A percentile compares a stretch with the other conserved stretches of the same genome.
phyloP scores from a whole-genome alignment of 2,113 vertebrate species.

The Taurulus bubalis region DNA sequence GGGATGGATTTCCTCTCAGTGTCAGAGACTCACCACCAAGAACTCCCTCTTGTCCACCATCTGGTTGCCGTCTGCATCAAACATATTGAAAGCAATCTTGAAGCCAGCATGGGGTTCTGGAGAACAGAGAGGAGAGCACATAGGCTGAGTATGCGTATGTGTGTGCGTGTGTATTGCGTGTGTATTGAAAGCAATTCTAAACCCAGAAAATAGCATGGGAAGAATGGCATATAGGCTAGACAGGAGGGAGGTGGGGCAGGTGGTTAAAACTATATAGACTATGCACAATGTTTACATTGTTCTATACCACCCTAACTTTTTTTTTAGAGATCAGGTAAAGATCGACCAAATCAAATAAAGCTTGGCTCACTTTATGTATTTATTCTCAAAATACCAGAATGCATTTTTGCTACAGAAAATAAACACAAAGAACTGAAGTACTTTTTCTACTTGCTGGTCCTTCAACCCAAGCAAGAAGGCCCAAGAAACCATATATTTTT shows the following conservation, averaged over 20 bases:
- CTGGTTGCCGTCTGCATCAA: constrained; percentile 98
- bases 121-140: constrained; percentile 67
- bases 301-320: not conserved
- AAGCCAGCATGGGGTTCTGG: constrained; percentile 98
- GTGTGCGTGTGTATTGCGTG: constrained; percentile 44
- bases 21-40: constrained; percentile 91
- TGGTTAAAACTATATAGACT: not conserved
- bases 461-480: not conserved
- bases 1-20: constrained; percentile 32
- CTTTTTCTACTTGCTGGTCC: not conserved
- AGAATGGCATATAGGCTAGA: constrained; percentile 18
- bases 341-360: not conserved
- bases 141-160: constrained; percentile 50
- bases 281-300: not conserved
- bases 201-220: constrained; percentile 36
- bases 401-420: not conserved
- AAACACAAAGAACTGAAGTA: not conserved
- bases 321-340: not conserved
- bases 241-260: not conserved
- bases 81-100: constrained; percentile 99
- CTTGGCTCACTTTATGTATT: not conserved
- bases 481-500: not conserved
- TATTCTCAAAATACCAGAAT: not conserved
- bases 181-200: constrained; percentile 48
- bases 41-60: constrained; percentile 99